Evolutionary conservation across 2,113 vertebrate genomes (phyloP).

Genomic region (Casuarius casuarius): DNA sequence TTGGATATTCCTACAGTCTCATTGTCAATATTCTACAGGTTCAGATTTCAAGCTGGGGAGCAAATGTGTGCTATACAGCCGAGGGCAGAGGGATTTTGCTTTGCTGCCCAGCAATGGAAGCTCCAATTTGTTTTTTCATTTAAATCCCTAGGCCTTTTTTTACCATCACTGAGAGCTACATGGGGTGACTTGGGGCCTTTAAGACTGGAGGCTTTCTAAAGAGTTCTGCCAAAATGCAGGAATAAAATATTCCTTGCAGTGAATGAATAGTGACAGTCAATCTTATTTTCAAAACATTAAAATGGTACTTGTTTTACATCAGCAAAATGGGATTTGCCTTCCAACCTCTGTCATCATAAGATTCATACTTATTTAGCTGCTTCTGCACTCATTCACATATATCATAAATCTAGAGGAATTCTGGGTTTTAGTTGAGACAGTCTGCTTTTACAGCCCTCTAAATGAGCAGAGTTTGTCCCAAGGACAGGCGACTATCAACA

Average conservation of each 20-base stretch:
- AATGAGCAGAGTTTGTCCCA: background rate
- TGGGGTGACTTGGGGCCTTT: background rate
- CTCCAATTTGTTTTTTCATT: background rate
- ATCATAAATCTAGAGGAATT: background rate
- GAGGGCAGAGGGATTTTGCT: background rate
- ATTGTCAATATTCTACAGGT: background rate
- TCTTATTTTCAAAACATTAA: background rate
- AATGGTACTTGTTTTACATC: background rate
- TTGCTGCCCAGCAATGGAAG: background rate
- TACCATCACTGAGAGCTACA: background rate
- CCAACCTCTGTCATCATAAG: background rate
- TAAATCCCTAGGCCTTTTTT: slow-evolving; percentile 6
- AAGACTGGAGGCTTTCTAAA: background rate
- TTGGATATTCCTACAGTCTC: background rate
- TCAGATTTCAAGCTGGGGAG: background rate
- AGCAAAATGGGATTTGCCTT: background rate
- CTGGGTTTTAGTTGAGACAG: background rate
- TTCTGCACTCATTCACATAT: background rate
- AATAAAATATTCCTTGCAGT: background rate
- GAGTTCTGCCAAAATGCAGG: background rate
- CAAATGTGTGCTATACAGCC: background rate
- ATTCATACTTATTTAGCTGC: background rate
- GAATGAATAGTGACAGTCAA: background rate
- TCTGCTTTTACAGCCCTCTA: background rate
- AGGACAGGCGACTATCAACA: background rate